A percentile compares a stretch with the other conserved stretches of the same genome.
These are phyloP conservation scores for Ahaetulla prasina DNA, from an alignment of 2,113 vertebrate species.

Conservation along the genomic window DNA sequence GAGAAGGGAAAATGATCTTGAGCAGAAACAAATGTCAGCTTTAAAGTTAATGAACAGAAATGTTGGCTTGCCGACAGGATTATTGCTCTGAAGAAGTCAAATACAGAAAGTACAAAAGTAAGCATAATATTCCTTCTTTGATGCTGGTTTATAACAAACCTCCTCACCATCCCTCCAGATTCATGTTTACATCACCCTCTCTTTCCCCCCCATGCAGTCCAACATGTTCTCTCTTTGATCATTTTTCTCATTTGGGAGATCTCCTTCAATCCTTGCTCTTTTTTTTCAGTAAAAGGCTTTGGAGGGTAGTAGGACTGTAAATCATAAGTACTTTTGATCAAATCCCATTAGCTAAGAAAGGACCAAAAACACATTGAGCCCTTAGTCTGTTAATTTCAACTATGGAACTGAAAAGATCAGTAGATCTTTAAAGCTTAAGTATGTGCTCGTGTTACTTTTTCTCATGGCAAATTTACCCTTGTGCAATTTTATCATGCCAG, in stretches of 20 bases:
- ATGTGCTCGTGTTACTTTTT: neutral
- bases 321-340: neutral
- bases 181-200: neutral
- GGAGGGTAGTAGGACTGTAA: neutral
- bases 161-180: neutral
- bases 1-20: conserved; percentile 35
- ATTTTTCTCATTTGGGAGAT: conserved; percentile 29
- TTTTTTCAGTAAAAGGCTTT: conserved; percentile 12
- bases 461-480: neutral
- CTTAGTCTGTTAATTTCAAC: neutral
- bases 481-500: neutral
- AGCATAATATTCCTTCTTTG: conserved; percentile 23
- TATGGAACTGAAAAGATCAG: neutral
- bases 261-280: neutral
- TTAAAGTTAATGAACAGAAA: conserved; percentile 53
- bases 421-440: neutral
- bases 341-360: neutral
- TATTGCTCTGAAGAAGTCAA: conserved; percentile 49
- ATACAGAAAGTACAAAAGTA: conserved; percentile 43
- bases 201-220: neutral
- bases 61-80: conserved; percentile 56
- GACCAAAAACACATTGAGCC: neutral
- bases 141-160: conserved; percentile 3
- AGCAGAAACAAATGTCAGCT: conserved; percentile 63
- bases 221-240: conserved; percentile 5